Conservation (phyloP, 1,140 invertebrate genomes). For the Yoshiicerus persimilis region DNA sequence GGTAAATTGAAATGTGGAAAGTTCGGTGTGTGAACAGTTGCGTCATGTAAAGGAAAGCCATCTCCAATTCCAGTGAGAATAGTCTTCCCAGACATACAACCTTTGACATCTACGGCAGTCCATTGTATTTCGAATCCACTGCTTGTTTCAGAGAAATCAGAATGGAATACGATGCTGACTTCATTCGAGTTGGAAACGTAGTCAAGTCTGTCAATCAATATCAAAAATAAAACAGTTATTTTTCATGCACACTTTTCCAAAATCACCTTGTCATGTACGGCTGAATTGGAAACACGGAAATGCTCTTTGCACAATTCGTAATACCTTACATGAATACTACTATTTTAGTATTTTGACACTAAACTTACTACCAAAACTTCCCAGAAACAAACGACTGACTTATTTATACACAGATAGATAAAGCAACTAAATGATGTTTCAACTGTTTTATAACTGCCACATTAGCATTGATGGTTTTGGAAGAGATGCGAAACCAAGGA, state of each 20-base stretch:
- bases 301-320: no score
- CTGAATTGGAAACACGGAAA: no score
- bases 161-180: conserved; percentile 65
- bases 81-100: conserved; percentile 60
- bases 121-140: conserved; percentile 67
- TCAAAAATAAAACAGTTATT: conserved; percentile 7
- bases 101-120: conserved; percentile 66
- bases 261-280: no score
- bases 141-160: conserved; percentile 68
- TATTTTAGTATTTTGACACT: no score
- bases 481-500: no score
- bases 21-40: conserved; percentile 61
- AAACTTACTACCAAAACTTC: no score
- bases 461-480: no score
- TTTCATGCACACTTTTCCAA: neutral
- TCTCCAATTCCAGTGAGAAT: conserved; percentile 43
- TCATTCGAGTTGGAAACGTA: conserved; percentile 64
- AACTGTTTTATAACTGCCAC: no score
- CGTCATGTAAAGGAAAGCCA: conserved; percentile 49
- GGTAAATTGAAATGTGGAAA: conserved; percentile 68
- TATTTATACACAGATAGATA: no score
- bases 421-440: no score
- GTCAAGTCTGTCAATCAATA: conserved; percentile 57
- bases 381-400: no score
- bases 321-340: no score